Evolutionary conservation across 2,797 vertebrate species (phyloP).

Genomic region (Phataginus tetradactyla): DNA sequence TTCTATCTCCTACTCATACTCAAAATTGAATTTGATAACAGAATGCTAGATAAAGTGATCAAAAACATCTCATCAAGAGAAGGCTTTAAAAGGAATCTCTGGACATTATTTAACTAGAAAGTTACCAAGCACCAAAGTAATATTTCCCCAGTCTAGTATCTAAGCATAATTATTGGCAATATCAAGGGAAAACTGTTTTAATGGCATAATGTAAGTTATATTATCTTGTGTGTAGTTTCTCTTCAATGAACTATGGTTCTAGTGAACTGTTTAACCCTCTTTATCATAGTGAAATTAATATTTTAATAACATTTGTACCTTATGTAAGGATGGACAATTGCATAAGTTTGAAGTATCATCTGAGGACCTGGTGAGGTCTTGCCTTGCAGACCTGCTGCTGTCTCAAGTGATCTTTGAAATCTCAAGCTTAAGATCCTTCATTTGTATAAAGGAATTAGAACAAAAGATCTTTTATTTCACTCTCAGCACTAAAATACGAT

Average conservation of each 20-base stretch:
- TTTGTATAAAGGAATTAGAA: background rate
- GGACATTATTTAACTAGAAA: background rate
- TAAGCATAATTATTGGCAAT: background rate
- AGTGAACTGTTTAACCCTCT: background rate
- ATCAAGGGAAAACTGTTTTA: background rate
- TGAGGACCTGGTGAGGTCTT: background rate
- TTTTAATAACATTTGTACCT: background rate
- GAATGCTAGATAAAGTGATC: background rate
- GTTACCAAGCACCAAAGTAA: background rate
- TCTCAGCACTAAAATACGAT: background rate
- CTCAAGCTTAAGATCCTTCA: background rate
- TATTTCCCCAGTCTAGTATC: background rate
- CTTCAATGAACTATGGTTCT: background rate
- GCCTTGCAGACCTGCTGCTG: background rate
- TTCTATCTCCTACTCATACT: background rate
- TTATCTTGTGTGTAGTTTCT: background rate
- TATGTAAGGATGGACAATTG: background rate
- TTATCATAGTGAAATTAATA: background rate
- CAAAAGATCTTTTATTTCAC: background rate
- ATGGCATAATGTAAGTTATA: background rate
- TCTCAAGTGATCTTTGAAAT: constrained; percentile 21
- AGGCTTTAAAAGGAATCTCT: background rate
- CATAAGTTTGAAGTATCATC: background rate
- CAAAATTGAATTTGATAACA: background rate
- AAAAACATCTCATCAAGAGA: background rate